These are phyloP conservation scores for Tipula vernalis DNA, from an alignment of 2,888 invertebrate genomes.

Conservation along the genomic window DNA sequence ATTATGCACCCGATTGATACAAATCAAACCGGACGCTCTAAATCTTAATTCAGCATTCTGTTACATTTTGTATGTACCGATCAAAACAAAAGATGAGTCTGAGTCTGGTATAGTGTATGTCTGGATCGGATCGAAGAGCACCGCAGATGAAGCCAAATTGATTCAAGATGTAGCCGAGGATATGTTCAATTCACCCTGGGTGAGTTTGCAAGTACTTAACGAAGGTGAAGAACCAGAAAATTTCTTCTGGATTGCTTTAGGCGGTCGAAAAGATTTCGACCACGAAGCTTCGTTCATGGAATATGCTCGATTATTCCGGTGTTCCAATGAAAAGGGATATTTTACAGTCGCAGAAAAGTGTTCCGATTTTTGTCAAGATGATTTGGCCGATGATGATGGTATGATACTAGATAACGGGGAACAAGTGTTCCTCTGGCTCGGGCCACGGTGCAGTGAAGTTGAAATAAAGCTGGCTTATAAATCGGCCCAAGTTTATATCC, in stretches of 20 bases:
- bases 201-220: slow-evolving; percentile 64
- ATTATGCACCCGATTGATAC: slow-evolving; percentile 82
- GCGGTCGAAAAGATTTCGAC: slow-evolving; percentile 83
- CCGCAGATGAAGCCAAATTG: slow-evolving; percentile 73
- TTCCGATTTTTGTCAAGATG: slow-evolving; percentile 59
- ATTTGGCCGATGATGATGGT: slow-evolving; percentile 97
- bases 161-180: slow-evolving; percentile 87
- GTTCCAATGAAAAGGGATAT: slow-evolving; percentile 98
- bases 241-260: slow-evolving; percentile 96
- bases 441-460: slow-evolving; percentile 92
- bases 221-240: slow-evolving; percentile 97
- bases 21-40: slow-evolving; percentile 74
- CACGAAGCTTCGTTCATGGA: slow-evolving; percentile 83
- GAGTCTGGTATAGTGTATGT: slow-evolving; percentile 86
- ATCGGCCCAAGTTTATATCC: slow-evolving; percentile 97
- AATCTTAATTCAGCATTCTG: slow-evolving; percentile 89
- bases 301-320: slow-evolving; percentile 87
- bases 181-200: slow-evolving; percentile 77
- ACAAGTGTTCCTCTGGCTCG: slow-evolving; percentile 96
- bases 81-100: slow-evolving; percentile 68
- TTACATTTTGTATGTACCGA: slow-evolving; percentile 85
- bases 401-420: slow-evolving; percentile 99
- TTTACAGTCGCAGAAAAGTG: slow-evolving; percentile 99
- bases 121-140: slow-evolving; percentile 82
- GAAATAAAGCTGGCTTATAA: slow-evolving; percentile 98